Percentiles rank a stretch among this genome's conserved stretches.
Conservation (phyloP, 2,113 vertebrate species). For the Oceanodroma tethys region DNA sequence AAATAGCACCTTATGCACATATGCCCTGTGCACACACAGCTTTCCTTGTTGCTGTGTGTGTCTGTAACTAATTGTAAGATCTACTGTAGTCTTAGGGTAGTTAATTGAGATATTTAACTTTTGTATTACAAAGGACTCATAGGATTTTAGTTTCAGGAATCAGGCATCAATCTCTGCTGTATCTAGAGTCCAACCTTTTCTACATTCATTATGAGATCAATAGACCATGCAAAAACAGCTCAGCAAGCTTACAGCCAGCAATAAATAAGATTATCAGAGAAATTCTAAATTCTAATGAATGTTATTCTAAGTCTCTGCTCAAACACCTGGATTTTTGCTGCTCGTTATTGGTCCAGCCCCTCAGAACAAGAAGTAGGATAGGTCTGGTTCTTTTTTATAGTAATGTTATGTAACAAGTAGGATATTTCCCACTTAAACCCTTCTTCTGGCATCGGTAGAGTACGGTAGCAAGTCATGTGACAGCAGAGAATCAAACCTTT, state of each 20-base stretch:
- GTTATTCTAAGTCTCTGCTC: neutral
- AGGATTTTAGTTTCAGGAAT: neutral
- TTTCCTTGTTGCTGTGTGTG: neutral
- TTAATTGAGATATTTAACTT: neutral
- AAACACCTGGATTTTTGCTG: neutral
- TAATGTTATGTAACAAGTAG: neutral
- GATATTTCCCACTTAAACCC: neutral
- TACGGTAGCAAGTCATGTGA: neutral
- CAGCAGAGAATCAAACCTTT: neutral
- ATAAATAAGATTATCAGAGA: neutral
- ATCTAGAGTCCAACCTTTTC: neutral
- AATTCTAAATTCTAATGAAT: neutral
- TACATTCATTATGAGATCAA: neutral
- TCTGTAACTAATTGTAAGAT: neutral
- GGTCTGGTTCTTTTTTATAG: neutral
- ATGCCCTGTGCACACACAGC: neutral
- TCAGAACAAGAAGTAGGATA: neutral
- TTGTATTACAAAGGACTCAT: neutral
- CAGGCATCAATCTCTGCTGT: neutral
- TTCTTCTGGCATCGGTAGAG: neutral
- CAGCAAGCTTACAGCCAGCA: neutral
- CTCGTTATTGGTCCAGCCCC: neutral
- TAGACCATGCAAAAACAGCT: neutral
- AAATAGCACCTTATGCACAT: neutral
- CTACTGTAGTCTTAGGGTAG: neutral